Base-by-base conservation (phyloP, 2,888 invertebrate genomes). In the Drosophila meridiana region DNA sequence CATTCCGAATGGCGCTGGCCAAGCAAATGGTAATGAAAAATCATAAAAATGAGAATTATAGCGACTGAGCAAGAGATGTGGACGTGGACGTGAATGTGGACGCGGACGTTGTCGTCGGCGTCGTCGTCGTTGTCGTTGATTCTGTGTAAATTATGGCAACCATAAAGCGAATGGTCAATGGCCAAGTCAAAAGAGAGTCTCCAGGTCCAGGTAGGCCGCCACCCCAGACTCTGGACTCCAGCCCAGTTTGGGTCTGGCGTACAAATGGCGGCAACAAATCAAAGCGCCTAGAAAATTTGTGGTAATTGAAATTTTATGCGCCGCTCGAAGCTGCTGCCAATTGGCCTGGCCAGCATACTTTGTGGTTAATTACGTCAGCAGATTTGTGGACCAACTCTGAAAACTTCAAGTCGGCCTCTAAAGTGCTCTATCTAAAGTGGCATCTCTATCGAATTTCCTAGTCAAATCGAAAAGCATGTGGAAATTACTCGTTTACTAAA, bases 251-350 rank as follows among this genome's bases (percentile, higher is more conserved):
- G 73, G 53, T 58, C 38, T 40, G 53, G 57, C 62, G 61, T 64
- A 55, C 55, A 64, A 84, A 76, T 75, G 76, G 70, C 82, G 83
- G 77, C 73, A 75, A 86, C 83, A 86, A 84, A 84, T 86, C 83
- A 84, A 84, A 84, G 82, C 73, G 47, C 48, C 45, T 62, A 64
- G 73, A 81, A 86, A 83, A 83, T 84, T 86, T 84, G 87, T 83
- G 83, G 83, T 83, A 83, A 83, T 83, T 83, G 83, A 86, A 83
- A 83, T 83, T 83, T 86, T 83, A 83, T 86, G 78, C 80, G 80
- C 73, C 71, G 78, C 70, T 82, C 78, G 73, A 73, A 74, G 74
- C 74, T 75, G 78, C 78, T 83, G 85, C 85, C 80, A 82, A 82
- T 82, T 77, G 82, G 59, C 64, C 68, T 75, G 82, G 61, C 64